Evolutionary conservation across 1,140 invertebrate species (phyloP), one percentile per base, ranked within the genome.

Genomic region (Trialeurodes vaporariorum): DNA sequence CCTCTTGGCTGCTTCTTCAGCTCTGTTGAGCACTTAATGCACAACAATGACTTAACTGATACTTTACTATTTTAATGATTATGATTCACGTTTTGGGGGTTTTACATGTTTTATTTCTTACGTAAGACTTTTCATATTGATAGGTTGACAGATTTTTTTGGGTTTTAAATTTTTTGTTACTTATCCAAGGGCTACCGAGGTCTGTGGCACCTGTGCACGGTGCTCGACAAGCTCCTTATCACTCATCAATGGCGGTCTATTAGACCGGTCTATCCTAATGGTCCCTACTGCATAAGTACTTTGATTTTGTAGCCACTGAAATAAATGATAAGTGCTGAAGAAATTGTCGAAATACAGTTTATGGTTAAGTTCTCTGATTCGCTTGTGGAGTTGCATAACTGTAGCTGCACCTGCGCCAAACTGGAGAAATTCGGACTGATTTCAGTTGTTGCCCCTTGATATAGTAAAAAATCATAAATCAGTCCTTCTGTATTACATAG

Each of bases 381-480:
- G 27, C 67, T 73, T 64, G 25, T 59, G 26, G 21, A 77, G 62
- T 67, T 75, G 63, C 58, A 75, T 59, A 2, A 75, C 72, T 27
- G 72, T 67, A 59, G 64, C 66, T 27, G 67, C 63, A 13, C 69
- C 70, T 27, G 67, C 25, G 23, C 74, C 75, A 72, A 70, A 74
- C 61, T 27, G 59, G 58, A 58, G 5, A 67, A 17, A 64, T 68
- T 22, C n/a, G 63, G 40, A 25, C 68, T 63, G 40, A 75, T 70
- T 71, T 72, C 72, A 59, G 73, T 75, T 61, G 61, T 71, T 65
- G 21, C 66, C 12, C 71, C 75, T 73, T 75, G 72, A 63, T 73
- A 75, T 25, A 75, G 62, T 40, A 73, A 66, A 67, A 73, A 76
- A 70, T 72, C 72, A 70, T 73, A 74, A 12, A 71, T 66, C 34